Base-by-base conservation (phyloP, 1,140 invertebrate genomes). In the Teleopsis dalmanni region DNA sequence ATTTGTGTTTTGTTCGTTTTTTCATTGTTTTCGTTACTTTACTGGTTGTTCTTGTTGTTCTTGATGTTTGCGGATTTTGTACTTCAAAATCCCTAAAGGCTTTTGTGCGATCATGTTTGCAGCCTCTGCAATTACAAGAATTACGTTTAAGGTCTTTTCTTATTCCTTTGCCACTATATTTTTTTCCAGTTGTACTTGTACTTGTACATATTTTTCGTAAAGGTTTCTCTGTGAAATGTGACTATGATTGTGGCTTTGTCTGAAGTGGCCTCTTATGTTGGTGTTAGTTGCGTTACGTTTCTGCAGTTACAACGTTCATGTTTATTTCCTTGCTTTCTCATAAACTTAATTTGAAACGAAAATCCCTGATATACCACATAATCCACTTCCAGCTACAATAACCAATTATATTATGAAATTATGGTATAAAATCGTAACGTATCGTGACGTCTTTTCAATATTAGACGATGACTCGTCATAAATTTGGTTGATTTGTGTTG, bases 301-400 rank as follows among this genome's bases (percentile, higher is more conserved):
- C 29, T 18, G 40, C 25, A 8, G 25, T 16, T 27, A 9, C 35
- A 5, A 4, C 35, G 1, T 11, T 37, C 21, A n/a, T 11, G 13
- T 10, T 19, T 13, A 4, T 16, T 11, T 26, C 23, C 18, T 33
- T 63, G 62, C 62, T 57, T 57, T 55, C 60, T 65, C 62, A 65
- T 59, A 65, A 65, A 65, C 62, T 65, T 65, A 65, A 65, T 65
- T 65, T 63, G 62, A 63, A 58, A 61, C 59, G 58, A 66, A 65
- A 65, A 65, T 65, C 63, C 58, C 52, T 51, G 52, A 60, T 51
- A 55, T 60, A 53, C 49, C 38, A 52, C 54, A 57, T 53, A 58
- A 58, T 54, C 54, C 52, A 41, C 29, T 44, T 22, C 31, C 11
- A 31, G 22, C 25, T 46, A 31, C n/a, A 29, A 7, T 29, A 18